Evolutionary conservation across 2,797 vertebrate species (phyloP), one percentile per base, ranked within the genome.

Genomic region (Passerculus sandwichensis): DNA sequence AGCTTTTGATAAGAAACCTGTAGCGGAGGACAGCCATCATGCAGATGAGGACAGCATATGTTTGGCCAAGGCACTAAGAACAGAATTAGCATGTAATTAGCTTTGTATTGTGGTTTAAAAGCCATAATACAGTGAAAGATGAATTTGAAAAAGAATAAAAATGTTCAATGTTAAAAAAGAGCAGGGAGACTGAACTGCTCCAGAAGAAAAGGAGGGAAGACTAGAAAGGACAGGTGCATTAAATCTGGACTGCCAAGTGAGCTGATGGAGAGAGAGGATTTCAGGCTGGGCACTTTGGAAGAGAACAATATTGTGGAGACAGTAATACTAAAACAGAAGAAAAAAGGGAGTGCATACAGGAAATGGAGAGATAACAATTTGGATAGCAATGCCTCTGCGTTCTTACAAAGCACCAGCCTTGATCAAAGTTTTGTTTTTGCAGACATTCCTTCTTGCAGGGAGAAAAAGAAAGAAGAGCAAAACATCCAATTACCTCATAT

Each of bases 391-490:
- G 53, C 12, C 22, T 79, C 61, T 81, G 42, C 23, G 5, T 76
- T 92, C 56, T 91, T 90, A 40, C 17, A 72, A 59, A 95, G 25
- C 32, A 89, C 50, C n/a, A 34, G 42, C 78, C 82, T 77, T 93
- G 36, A 95, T 88, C 54, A 76, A 79, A 74, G 34, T 92, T 92
- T 93, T 94, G 44, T 94, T 73, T 96, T 91, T 95, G 18, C 93
- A 99, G 99, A 96, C 98, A 21, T 99, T 99, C 96, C 97, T 99
- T 95, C 98, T 99, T 95, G 99, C 99, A 7, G 99, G 99, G 23
- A 98, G 99, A 92, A 99, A 99, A 97, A 98, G 99, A 89, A 99
- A 99, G 97, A 99, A 99, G 98, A 99, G 99, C 95, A 99, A 99
- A 98, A 99, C 99, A 2, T 99, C 99, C 73, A 99, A 99, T 98